A percentile compares a stretch with the other conserved stretches of the same genome.
Conservation (phyloP, 2,888 invertebrate species). For the Himalopsyche anomala region DNA sequence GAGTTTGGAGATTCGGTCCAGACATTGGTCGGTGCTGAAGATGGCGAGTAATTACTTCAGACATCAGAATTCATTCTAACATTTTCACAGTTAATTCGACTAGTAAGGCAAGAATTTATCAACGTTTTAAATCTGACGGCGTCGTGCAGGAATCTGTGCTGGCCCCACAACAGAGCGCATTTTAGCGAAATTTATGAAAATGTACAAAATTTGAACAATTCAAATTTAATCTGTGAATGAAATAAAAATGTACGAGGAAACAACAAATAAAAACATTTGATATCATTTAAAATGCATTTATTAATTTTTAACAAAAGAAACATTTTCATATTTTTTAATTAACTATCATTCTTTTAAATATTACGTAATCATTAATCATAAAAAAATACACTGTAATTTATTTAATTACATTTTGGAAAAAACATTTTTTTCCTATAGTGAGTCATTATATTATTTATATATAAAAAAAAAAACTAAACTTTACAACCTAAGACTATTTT, state of each 20-base stretch:
- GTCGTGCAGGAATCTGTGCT: too few relatives aligned
- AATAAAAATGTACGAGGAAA: neutral
- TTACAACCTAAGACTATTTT: neutral
- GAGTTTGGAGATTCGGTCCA: slow-evolving; percentile 50
- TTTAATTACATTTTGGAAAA: neutral
- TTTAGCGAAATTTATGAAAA: too few relatives aligned
- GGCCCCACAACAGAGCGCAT: too few relatives aligned
- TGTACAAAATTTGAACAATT: too few relatives aligned
- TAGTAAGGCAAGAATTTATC: too few relatives aligned
- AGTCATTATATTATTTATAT: neutral
- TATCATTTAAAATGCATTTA: too few relatives aligned
- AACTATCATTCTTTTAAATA: neutral
- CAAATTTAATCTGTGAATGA: too few relatives aligned
- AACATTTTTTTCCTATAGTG: slow-evolving; percentile 10
- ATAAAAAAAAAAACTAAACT: neutral
- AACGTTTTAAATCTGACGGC: too few relatives aligned
- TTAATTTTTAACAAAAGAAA: too few relatives aligned
- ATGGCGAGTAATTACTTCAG: slow-evolving; percentile 32
- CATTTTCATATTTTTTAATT: too few relatives aligned
- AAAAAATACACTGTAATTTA: neutral
- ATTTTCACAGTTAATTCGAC: too few relatives aligned
- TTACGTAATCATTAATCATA: neutral
- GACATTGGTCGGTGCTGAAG: slow-evolving; percentile 56
- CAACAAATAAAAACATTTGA: neutral
- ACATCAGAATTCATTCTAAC: too few relatives aligned